Evolutionary conservation across 2,888 invertebrate genomes (phyloP).

Genomic region (Limnephilus lunatus): DNA sequence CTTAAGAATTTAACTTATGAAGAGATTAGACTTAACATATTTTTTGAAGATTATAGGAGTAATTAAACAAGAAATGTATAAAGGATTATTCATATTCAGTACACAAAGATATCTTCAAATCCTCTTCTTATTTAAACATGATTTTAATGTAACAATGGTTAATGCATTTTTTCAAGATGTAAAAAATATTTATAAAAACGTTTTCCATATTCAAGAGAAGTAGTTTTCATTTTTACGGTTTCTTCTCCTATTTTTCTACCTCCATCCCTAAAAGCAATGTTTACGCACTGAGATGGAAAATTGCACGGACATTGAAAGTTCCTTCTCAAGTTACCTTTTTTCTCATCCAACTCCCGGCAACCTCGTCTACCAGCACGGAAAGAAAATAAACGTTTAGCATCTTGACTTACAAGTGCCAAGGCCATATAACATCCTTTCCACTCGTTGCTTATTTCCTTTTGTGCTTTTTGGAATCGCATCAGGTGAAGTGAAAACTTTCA

Average conservation of each 20-base stretch:
- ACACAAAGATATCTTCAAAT: too few species aligned
- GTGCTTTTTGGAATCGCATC: neutral
- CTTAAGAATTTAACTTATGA: too few species aligned
- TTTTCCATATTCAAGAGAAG: neutral
- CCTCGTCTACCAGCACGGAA: neutral
- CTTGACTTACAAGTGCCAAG: neutral
- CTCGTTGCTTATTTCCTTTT: neutral
- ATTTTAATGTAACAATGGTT: too few species aligned
- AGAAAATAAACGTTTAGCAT: neutral
- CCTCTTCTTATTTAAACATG: too few species aligned
- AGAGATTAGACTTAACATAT: too few species aligned
- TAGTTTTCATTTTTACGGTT: neutral
- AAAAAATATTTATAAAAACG: too few species aligned
- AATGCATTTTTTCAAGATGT: too few species aligned
- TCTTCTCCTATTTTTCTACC: neutral
- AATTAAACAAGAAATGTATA: too few species aligned
- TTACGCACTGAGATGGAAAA: conserved; percentile 37
- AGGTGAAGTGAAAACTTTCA: neutral
- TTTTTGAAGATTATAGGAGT: too few species aligned
- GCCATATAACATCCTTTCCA: neutral
- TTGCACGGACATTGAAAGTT: conserved; percentile 33
- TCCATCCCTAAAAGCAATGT: neutral
- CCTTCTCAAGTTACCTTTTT: neutral
- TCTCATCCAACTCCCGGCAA: neutral
- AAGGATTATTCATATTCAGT: too few species aligned